phyloP scores from a whole-genome alignment of 2,113 vertebrate species.

The Climacteris rufus region DNA sequence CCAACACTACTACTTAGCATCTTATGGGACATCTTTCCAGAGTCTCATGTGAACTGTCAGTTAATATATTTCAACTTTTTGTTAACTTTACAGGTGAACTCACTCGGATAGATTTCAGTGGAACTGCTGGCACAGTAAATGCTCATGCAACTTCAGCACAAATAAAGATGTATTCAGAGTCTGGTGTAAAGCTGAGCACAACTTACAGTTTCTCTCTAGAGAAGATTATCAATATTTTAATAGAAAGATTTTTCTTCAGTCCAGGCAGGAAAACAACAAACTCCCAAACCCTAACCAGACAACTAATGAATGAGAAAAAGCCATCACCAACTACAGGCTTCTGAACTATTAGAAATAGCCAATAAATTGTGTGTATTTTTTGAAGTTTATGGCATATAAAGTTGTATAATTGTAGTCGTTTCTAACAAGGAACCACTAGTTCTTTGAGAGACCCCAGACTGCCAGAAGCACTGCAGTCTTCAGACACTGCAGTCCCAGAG shows the following conservation, averaged over 20 bases:
- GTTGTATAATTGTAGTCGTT: neutral
- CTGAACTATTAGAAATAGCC: neutral
- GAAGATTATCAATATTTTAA: neutral
- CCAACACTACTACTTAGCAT: neutral
- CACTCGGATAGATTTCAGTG: neutral
- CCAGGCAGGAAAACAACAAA: neutral
- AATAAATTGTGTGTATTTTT: neutral
- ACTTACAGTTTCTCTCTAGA: neutral
- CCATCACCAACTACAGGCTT: neutral
- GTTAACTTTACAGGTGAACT: neutral
- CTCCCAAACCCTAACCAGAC: fast-evolving
- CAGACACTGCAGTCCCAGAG: neutral
- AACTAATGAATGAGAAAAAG: neutral
- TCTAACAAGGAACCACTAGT: neutral
- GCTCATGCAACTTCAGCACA: neutral
- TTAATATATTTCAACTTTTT: neutral
- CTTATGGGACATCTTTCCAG: neutral
- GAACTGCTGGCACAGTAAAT: neutral
- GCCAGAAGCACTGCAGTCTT: neutral
- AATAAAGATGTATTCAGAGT: neutral
- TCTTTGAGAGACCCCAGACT: fast-evolving
- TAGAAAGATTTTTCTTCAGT: neutral
- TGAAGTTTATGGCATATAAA: neutral
- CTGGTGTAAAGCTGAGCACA: neutral
- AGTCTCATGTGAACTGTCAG: neutral